Base-by-base conservation (phyloP, 2,113 vertebrate species). In the Monopterus albus region DNA sequence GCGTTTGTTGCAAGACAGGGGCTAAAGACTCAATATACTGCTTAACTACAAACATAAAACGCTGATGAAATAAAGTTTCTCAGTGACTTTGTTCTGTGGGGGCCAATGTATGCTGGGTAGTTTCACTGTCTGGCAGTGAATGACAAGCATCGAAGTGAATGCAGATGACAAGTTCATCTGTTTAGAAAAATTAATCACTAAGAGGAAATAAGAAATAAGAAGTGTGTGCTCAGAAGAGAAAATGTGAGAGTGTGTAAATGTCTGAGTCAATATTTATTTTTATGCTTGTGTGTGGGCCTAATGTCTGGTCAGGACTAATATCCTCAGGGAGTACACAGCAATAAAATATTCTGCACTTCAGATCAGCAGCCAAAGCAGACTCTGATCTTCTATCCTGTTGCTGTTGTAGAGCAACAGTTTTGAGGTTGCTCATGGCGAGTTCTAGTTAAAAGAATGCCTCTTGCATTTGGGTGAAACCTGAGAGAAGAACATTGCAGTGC, bases 311-410 rank as follows among this genome's bases (percentile, higher is more conserved):
- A n/a, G n/a, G n/a, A n/a, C n/a, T n/a, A n/a, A n/a, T n/a, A n/a
- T n/a, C n/a, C n/a, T n/a, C n/a, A 67, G 61, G 6, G 35, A 59
- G 15, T 53, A 72, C 55, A 60, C 40, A 55, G 61, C 60, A 64
- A 29, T n/a, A 29, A 15, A 46, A 9, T 50, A 76, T 60, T 76
- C 14, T 69, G 46, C 25, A 3, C 36, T 57, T 63, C 28, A 70
- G 28, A 79, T 70, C 39, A 61, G 52, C 53, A 73, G 55, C 66
- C 66, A 72, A 72, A 67, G 28, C 13, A 47, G 51, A 73, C 45
- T 25, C 60, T 66, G 36, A 4, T 47, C 20, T 31, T 23, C 3
- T 43, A 15, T 42, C 29, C 57, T 58, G 9, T 52, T 63, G 31
- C 17, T 51, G 39, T 55, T 62, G 35, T 42, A 55, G 42, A 39